Conservation (phyloP, 2,113 vertebrate genomes). For the Mola mola region DNA sequence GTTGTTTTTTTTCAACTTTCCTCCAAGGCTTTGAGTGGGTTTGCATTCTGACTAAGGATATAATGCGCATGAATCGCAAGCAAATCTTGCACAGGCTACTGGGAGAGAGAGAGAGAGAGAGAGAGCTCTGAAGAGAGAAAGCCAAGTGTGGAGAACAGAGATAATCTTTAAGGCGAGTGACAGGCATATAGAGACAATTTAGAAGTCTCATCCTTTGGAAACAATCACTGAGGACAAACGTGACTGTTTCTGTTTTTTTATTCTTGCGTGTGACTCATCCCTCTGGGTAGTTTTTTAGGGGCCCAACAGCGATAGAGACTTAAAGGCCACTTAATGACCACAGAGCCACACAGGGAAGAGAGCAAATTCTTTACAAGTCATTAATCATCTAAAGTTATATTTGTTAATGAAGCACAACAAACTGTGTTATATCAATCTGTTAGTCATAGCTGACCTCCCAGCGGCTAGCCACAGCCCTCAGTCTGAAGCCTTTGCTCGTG, state of each 20-base stretch:
- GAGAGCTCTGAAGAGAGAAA: no score
- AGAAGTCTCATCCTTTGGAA: constrained; percentile 2
- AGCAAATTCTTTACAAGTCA: constrained; percentile 19
- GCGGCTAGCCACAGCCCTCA: no score
- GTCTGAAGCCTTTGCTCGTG: constrained; percentile 51
- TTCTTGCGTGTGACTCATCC: constrained; percentile 14
- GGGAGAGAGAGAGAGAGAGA: no score
- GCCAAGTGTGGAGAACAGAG: no score
- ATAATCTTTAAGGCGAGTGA: no score
- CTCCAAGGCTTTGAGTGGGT: constrained; percentile 16
- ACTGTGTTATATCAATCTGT: constrained; percentile 40
- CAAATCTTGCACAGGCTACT: constrained; percentile 17
- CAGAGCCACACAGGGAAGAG: constrained; percentile 6
- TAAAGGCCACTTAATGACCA: constrained; percentile 11
- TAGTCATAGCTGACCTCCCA: constrained; percentile 41
- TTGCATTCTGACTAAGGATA: constrained; percentile 44
- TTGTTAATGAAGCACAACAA: constrained; percentile 67
- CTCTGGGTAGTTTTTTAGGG: constrained; percentile 30
- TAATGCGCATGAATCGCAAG: constrained; percentile 41
- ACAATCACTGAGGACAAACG: constrained; percentile 4
- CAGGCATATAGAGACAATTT: neutral
- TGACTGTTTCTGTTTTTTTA: constrained; percentile 17
- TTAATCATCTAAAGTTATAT: neutral
- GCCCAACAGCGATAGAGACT: constrained; percentile 18
- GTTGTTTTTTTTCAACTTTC: constrained; percentile 14